Percentiles rank a stretch among this genome's conserved stretches.
Evolutionary conservation across 2,797 vertebrate genomes (phyloP).

Genomic region (Epinephelus malabaricus): DNA sequence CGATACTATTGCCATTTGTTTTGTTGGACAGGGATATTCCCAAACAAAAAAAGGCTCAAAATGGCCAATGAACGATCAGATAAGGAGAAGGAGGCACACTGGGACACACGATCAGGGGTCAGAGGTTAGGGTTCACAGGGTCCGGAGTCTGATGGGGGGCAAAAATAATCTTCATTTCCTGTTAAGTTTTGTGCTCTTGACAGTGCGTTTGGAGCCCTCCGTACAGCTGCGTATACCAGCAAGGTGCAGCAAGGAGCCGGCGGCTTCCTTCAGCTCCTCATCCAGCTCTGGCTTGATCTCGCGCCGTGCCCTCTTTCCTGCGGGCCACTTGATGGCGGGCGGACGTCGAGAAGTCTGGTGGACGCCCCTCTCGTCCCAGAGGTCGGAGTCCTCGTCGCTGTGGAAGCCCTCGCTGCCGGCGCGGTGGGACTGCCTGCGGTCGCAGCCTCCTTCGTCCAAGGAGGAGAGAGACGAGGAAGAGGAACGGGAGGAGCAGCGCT

Average conservation of each 20-base stretch:
- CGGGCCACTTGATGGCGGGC: conserved; percentile 81
- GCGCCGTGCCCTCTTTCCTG: conserved; percentile 85
- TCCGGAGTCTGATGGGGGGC: conserved; percentile 71
- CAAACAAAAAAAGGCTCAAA: conserved; percentile 82
- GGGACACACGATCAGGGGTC: conserved; percentile 81
- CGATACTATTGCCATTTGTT: conserved; percentile 91
- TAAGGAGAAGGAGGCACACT: conserved; percentile 86
- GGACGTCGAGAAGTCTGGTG: conserved; percentile 73
- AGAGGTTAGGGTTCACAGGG: conserved; percentile 81
- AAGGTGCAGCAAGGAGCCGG: conserved; percentile 96
- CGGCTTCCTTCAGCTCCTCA: conserved; percentile 98
- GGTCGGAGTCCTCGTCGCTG: conserved; percentile 95
- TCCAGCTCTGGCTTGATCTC: conserved; percentile 94
- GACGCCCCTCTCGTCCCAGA: conserved; percentile 84
- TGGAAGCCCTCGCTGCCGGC: conserved; percentile 96
- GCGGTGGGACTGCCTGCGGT: conserved; percentile 88
- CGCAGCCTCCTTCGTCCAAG: conserved; percentile 92
- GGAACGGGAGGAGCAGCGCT: conserved; percentile 91
- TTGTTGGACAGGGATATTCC: conserved; percentile 81
- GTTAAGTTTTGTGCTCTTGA: conserved; percentile 95
- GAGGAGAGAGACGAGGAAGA: conserved; percentile 92
- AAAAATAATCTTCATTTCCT: conserved; percentile 88
- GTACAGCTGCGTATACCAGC: conserved; percentile 95
- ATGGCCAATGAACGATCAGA: conserved; percentile 87
- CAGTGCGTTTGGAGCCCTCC: conserved; percentile 93